Evolutionary conservation across 2,888 invertebrate genomes (phyloP).

Genomic region (Tyria jacobaeae): DNA sequence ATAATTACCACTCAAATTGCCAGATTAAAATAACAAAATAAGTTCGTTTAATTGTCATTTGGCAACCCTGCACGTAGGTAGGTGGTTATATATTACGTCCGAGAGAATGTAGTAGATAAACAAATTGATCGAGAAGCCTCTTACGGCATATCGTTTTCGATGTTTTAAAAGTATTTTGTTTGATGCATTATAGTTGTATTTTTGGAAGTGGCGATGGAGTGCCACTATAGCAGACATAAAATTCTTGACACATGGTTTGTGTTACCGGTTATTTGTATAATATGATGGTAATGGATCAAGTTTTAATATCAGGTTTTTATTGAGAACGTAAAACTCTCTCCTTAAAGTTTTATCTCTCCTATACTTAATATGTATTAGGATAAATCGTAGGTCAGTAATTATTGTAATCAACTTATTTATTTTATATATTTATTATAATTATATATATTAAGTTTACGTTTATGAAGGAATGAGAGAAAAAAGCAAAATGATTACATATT

Average conservation of each 20-base stretch:
- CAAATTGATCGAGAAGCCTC: conserved; percentile 72
- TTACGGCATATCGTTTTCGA: conserved; percentile 57
- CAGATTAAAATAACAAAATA: conserved; percentile 20
- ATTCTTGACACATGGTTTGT: conserved; percentile 55
- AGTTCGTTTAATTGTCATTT: conserved; percentile 43
- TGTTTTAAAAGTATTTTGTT: conserved; percentile 69
- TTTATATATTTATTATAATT: no score
- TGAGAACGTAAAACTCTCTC: no score
- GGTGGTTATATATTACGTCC: conserved; percentile 52
- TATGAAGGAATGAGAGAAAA: no score
- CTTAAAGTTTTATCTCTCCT: no score
- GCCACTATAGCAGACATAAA: conserved; percentile 56
- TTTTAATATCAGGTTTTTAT: conserved; percentile 13
- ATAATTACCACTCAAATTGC: conserved; percentile 28
- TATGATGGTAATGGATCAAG: conserved; percentile 39
- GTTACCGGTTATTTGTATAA: conserved; percentile 42
- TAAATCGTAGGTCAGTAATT: neutral
- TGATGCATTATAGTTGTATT: conserved; percentile 68
- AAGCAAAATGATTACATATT: no score
- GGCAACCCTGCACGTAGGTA: conserved; percentile 58
- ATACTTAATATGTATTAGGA: no score
- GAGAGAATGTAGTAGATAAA: conserved; percentile 66
- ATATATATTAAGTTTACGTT: no score
- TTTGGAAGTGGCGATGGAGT: conserved; percentile 64
- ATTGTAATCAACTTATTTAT: no score